Base-by-base conservation (phyloP, 2,113 vertebrate genomes). In the Hippopotamus amphibius region DNA sequence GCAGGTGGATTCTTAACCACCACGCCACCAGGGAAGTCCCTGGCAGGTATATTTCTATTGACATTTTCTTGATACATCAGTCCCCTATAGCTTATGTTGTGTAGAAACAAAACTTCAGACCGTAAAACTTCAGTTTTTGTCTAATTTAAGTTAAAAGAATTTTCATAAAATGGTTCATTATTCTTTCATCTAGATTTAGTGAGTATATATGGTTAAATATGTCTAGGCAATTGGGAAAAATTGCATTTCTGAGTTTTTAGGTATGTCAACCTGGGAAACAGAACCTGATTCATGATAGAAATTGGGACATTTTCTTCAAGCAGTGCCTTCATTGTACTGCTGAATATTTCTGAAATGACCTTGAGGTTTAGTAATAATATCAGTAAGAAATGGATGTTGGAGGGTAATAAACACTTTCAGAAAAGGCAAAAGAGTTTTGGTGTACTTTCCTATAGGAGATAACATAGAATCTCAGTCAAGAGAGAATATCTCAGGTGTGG, bases 201-300 rank as follows among this genome's bases (percentile, higher is more conserved):
- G 26, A n/a, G 22, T 43, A 55, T 61, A 63, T 3, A 43, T 72
- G 26, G 14, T n/a, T 86, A 87, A 66, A 21, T 65, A 74, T 79
- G 9, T 28, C 22, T 76, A 65, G 43, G 1, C 50, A 12, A 72
- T 77, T 59, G 87, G 14, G 16, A 63, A 92, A 76, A 82, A 84
- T 6, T 68, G 41, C 66, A 50, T 92, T 66, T 92, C 55, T 66
- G 53, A 85, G 17, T 85, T 82, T 93, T 96, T 59, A 93, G 33
- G 85, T 53, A n/a, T 22, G 4, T 41, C 55, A 76, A 59, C 48
- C 50, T 19, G 5, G 30, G 13, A 37, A 53, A 77, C 19, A 92
- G 19, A 85, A 82, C 59, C 59, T 48, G 83, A 87, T 28, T 37
- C 26, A 57, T 33, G 59, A 61, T 53, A 71, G n/a, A 85, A 16